phyloP scores from a whole-genome alignment of 2,113 vertebrate species.

The Rhynchopsitta pachyrhyncha region DNA sequence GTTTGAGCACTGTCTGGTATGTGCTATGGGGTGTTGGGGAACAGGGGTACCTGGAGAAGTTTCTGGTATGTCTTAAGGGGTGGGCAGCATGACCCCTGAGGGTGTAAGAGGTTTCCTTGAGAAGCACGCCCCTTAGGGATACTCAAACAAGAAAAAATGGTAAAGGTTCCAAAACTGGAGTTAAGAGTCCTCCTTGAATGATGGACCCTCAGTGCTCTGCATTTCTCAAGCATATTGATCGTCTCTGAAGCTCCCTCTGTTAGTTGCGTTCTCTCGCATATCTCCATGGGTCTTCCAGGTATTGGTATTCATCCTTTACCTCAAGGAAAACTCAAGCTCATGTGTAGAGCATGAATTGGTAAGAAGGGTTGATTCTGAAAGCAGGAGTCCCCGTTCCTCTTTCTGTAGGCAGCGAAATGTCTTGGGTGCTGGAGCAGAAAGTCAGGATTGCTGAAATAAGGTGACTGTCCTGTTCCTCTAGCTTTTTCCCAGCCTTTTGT shows the following conservation, averaged over 20 bases:
- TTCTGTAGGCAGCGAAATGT: not conserved
- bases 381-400: fast-evolving
- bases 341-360: fast-evolving
- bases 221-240: fast-evolving
- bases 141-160: no score
- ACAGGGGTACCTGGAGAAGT: not conserved
- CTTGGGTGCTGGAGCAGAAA: not conserved
- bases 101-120: not conserved
- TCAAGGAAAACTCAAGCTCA: not conserved
- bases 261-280: fast-evolving
- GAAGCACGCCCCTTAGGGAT: not conserved
- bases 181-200: not conserved
- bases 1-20: not conserved
- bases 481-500: not conserved
- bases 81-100: not conserved
- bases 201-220: fast-evolving
- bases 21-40: not conserved
- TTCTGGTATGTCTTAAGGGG: not conserved
- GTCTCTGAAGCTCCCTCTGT: not conserved
- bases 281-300: no score
- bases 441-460: not conserved
- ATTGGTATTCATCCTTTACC: not conserved
- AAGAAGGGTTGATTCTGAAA: not conserved
- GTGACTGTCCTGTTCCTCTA: not conserved
- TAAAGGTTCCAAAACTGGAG: not conserved